Evolutionary conservation across 2,113 vertebrate genomes (phyloP), one percentile per base, ranked within the genome.

Genomic region (Larimichthys polyactis): DNA sequence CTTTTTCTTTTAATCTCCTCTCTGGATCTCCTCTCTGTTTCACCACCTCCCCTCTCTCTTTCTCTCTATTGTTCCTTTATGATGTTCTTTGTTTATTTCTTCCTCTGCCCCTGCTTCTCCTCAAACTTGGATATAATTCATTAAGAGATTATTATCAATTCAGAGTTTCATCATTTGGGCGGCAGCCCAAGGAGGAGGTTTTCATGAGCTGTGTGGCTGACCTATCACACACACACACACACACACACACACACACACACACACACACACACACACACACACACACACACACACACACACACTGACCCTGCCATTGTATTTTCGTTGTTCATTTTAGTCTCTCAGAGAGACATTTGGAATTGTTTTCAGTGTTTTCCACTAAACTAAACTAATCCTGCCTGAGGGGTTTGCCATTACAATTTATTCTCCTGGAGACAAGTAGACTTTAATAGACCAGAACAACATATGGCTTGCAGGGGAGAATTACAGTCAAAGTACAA

Each of bases 311-410:
- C 87, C 87, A 91, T 87, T 75, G 68, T 78, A 84, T 29, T 89
- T 90, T 86, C 36, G 7, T 9, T 88, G 81, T 80, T 88, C 77
- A 85, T 81, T 40, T 89, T 82, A 79, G 82, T 79, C 70, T 66
- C 79, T 81, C 27, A 60, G 80, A 85, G 60, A 79, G 60, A 81
- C 74, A 85, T 81, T 79, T 86, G 62, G 68, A 81, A 82, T 60
- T 78, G 62, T 80, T 90, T 85, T 85, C 46, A 52, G 48, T 62
- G 51, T 72, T 85, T 62, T 36, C 71, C 27, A 90, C 73, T 79
- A 71, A 71, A 77, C 60, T 88, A 75, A 83, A 83, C 75, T 64
- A 76, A 87, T 73, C 60, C 60, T 58, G 52, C 80, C 68, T 15
- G 4, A 67, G 72, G 66, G 58, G 43, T 76, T 75, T 57, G 79